A percentile compares a stretch with the other conserved stretches of the same genome.
Conservation (phyloP, 2,888 invertebrate species). For the Drosophila paranaensis region DNA sequence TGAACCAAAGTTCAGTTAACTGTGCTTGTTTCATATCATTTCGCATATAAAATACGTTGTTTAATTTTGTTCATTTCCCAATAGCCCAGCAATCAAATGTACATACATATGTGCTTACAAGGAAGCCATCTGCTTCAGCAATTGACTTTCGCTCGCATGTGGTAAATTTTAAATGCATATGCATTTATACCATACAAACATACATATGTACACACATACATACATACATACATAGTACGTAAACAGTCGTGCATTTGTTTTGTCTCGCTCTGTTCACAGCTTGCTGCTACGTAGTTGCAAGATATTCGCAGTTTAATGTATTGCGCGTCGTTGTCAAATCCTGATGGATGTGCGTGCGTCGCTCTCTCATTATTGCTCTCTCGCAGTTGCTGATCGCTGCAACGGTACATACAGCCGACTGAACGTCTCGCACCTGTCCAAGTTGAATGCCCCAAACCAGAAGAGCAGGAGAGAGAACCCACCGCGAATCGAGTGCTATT, state of each 20-base stretch:
- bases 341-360: conserved; percentile 25
- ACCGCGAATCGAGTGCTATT: background rate
- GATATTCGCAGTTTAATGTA: conserved; percentile 18
- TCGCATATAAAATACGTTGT: background rate
- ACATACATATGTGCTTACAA: background rate
- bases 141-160: conserved; percentile 4
- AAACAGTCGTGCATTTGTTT: background rate
- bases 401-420: conserved; percentile 53
- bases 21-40: background rate
- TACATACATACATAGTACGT: background rate
- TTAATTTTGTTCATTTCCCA: background rate
- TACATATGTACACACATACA: background rate
- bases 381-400: conserved; percentile 60
- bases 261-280: conserved; percentile 25
- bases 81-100: background rate
- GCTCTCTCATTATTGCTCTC: conserved; percentile 14
- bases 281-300: conserved; percentile 26
- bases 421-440: conserved; percentile 66
- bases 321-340: conserved; percentile 41
- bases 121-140: background rate
- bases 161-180: background rate
- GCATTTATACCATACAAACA: background rate
- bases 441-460: conserved; percentile 49
- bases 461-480: conserved; percentile 11
- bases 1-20: conserved; percentile 7